Conservation (phyloP, 2,888 invertebrate genomes). For the Liopterus haemorrhoidalis region DNA sequence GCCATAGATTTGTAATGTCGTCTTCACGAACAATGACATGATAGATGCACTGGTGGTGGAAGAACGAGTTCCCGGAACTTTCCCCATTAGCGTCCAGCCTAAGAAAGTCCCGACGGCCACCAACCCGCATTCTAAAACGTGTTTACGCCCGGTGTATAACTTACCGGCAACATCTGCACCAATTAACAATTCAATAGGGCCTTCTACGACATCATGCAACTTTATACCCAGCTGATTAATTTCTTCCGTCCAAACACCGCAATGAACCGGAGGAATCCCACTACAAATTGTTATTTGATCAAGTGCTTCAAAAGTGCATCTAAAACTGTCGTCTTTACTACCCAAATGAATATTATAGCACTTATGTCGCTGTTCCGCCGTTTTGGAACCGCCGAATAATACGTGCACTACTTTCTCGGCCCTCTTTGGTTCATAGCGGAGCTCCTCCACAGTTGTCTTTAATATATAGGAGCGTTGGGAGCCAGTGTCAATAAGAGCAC, state of each 20-base stretch:
- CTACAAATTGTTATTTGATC: conserved; percentile 4
- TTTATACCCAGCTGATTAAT: background rate
- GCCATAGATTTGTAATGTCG: conserved; percentile 35
- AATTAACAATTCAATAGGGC: conserved; percentile 18
- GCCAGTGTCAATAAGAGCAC: background rate
- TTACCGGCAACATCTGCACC: conserved; percentile 20
- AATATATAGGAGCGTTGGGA: background rate
- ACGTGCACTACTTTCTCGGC: background rate
- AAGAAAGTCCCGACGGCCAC: conserved; percentile 24
- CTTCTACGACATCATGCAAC: background rate
- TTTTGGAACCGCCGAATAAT: conserved; percentile 19
- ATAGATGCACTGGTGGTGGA: conserved; percentile 16
- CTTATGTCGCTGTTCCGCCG: conserved; percentile 9
- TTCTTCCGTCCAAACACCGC: conserved; percentile 2
- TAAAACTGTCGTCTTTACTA: background rate
- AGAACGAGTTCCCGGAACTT: conserved; percentile 7
- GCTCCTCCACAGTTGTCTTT: background rate
- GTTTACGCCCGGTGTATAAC: conserved; percentile 19
- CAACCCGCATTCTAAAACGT: conserved; percentile 15
- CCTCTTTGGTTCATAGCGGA: background rate
- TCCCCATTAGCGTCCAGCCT: conserved; percentile 26
- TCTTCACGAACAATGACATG: conserved; percentile 13
- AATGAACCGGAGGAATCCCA: background rate
- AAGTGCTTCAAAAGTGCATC: background rate
- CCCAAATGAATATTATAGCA: too few relatives aligned